Evolutionary conservation across 2,113 vertebrate genomes (phyloP), one percentile per base, ranked within the genome.

Genomic region (Pygoscelis adeliae): DNA sequence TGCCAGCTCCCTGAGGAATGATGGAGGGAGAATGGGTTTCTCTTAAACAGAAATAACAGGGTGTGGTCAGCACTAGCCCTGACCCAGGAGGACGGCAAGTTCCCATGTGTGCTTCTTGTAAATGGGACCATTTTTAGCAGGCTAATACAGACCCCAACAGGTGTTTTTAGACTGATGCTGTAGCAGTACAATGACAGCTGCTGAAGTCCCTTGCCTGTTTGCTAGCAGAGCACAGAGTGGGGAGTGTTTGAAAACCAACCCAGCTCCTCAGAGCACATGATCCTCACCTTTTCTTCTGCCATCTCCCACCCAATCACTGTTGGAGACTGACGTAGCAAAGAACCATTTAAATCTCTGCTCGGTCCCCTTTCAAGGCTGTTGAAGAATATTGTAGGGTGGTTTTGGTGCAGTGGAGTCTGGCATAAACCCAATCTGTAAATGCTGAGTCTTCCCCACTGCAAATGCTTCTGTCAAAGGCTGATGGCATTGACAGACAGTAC

Each of bases 241-340:
- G 27, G 26, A 65, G 15, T 55, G 58, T 70, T 50, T 87, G 83
- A 52, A 84, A 93, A 76, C 10, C 36, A 66, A 1, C 3, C 11
- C 52, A 77, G 15, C 34, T 72, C 53, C 32, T 89, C 32, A 16
- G 50, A 93, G 46, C 42, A 47, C 1, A 0, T 40, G 55, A 52
- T 53, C 44, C n/a, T 80, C 46, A 46, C 10, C 15, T 69, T n/a
- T 78, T 69, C 46, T 86, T 59, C 52, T 83, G 58, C 83, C 18
- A 2, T 53, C 44, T 92, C 56, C 11, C 8, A 23, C 4, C 10
- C 1, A 4, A 56, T 72, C 0, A 0, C 58, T 65, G 40, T 5
- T 69, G 36, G 61, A 90, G 63, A 23, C 30, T 65, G 22, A 55
- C 1, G 2, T 40, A 73, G 46, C 46, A 82, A 82, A 66, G 76